Percentiles rank a stretch among this genome's conserved stretches.
These are phyloP conservation scores for Tiliacea aurago DNA, from an alignment of 2,888 invertebrate species.

Conservation along the genomic window DNA sequence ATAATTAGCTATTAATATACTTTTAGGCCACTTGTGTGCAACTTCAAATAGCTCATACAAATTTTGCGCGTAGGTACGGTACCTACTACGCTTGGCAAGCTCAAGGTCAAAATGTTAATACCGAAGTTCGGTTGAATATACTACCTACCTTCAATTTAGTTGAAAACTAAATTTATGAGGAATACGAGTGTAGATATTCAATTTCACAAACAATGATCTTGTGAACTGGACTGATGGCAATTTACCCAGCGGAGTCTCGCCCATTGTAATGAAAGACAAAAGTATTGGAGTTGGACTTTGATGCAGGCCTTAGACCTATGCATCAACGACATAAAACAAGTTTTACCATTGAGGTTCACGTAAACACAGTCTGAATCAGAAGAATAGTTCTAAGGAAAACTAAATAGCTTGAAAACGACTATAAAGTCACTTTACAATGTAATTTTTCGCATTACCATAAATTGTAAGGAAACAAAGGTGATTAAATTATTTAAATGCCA, in stretches of 20 bases:
- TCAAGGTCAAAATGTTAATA: neutral
- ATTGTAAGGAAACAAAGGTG: neutral
- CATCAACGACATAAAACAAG: neutral
- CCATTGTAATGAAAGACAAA: slow-evolving; percentile 1
- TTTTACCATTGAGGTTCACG: neutral
- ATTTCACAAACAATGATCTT: no score
- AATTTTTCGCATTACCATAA: neutral
- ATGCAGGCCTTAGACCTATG: neutral
- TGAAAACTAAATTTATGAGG: neutral
- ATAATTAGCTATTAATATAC: no score
- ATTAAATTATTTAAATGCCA: neutral
- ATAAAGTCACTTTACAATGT: neutral
- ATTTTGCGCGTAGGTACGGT: no score
- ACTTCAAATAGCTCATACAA: no score
- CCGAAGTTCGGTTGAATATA: neutral
- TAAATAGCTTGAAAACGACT: neutral
- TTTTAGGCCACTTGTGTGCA: no score
- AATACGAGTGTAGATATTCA: no score
- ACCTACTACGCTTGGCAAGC: no score
- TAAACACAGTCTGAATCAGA: neutral
- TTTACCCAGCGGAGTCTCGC: neutral
- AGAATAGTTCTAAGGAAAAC: neutral
- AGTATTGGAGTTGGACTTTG: slow-evolving; percentile 8
- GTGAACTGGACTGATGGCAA: neutral
- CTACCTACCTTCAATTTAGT: neutral